phyloP scores from a whole-genome alignment of 2,113 vertebrate species.

The Cyprinodon tularosa region DNA sequence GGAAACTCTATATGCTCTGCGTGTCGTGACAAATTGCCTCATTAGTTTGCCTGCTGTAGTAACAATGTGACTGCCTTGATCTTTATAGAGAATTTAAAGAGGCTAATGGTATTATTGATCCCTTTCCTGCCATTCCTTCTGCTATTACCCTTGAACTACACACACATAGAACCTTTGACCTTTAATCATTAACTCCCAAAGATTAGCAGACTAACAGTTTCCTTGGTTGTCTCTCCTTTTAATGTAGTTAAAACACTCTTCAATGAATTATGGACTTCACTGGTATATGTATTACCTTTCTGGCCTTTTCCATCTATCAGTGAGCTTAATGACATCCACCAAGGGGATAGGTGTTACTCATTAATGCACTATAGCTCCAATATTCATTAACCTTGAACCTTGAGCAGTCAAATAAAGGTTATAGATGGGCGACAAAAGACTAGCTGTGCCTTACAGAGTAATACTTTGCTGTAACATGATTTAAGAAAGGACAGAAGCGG shows the following conservation, averaged over 20 bases:
- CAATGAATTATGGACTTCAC: slow-evolving; percentile 25
- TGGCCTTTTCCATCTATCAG: slow-evolving; percentile 26
- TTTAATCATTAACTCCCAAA: slow-evolving; percentile 57
- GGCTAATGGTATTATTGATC: slow-evolving; percentile 60
- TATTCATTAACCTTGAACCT: slow-evolving; percentile 72
- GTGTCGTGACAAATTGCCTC: slow-evolving; percentile 50
- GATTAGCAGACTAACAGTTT: slow-evolving; percentile 53
- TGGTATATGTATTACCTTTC: slow-evolving; percentile 25
- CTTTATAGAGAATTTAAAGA: slow-evolving; percentile 49
- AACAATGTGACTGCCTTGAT: slow-evolving; percentile 48
- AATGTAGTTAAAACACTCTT: neutral
- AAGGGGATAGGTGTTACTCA: slow-evolving; percentile 61
- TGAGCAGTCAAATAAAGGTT: slow-evolving; percentile 38
- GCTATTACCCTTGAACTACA: slow-evolving; percentile 1
- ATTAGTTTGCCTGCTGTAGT: slow-evolving; percentile 3
- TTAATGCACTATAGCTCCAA: slow-evolving; percentile 57
- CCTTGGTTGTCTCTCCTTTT: slow-evolving; percentile 25
- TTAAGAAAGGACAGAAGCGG: slow-evolving; percentile 1
- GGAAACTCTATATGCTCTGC: slow-evolving; percentile 31
- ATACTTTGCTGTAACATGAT: slow-evolving; percentile 6
- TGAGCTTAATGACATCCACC: slow-evolving; percentile 36
- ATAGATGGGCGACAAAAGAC: slow-evolving; percentile 7
- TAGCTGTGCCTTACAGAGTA: neutral
- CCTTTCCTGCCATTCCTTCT: slow-evolving; percentile 10
- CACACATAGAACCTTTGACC: slow-evolving; percentile 24